Evolutionary conservation across 1,140 invertebrate genomes (phyloP), one percentile per base, ranked within the genome.

Genomic region (Magallana ariakensis): DNA sequence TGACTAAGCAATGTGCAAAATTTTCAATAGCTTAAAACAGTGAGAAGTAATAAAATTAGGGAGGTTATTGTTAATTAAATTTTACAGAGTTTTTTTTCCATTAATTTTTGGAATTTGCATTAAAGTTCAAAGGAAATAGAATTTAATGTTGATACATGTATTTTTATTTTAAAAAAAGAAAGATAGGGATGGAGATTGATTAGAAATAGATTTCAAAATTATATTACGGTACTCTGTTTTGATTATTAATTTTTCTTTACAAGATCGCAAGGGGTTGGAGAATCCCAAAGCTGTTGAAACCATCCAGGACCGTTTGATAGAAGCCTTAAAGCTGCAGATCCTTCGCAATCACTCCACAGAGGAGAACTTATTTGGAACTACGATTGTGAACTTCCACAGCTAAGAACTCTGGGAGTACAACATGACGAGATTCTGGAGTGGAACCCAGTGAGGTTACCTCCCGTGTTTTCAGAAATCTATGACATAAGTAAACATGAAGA

Each of bases 401-500:
- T 99, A 82, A 95, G 97, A 75, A 96, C 96, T 55, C 95, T 99
- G n/a, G 97, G 98, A 1, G 96, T 96, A 19, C 97, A 97, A 90
- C 98, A 99, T 94, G 96, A 96, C 88, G 96, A 97, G 91, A 97
- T 98, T 90, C 95, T 99, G 89, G 96, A 97, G 92, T 99, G 98
- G 98, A 96, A 96, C 85, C 96, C 97, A 91, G 95, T 98, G 57
- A 96, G 96, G 83, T 96, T 99, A 91, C 98, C 98, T 56, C 98
- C 98, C 1, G 96, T 99, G 58, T 99, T 98, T 94, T 97, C 98
- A 46, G 98, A 99, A 95, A 99, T 99, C 91, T 99, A 99, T 94
- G 98, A 99, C 96, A 99, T 99, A 95, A 98, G 98, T 80, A 98
- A 98, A 95, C 96, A 96, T 92, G 97, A 97, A 58, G 88, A 89